These are phyloP conservation scores for Pheosia gnoma DNA, from an alignment of 2,888 invertebrate species.

Conservation along the genomic window DNA sequence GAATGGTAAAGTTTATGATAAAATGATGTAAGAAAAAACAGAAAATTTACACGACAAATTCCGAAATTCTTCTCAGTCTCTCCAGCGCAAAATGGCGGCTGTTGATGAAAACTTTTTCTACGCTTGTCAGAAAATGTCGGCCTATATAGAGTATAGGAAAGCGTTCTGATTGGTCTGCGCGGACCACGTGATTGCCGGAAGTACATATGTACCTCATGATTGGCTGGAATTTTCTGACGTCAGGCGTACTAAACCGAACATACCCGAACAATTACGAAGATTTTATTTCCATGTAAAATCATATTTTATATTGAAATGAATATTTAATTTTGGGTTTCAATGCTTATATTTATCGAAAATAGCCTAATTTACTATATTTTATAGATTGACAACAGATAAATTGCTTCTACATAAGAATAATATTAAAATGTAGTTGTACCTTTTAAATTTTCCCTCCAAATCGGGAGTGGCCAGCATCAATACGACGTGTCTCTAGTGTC, in stretches of 20 bases:
- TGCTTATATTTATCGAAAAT: not conserved
- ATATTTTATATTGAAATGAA: constrained; percentile 20
- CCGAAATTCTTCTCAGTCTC: constrained; percentile 90
- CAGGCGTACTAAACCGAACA: constrained; percentile 70
- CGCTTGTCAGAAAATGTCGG: constrained; percentile 94
- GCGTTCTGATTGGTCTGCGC: constrained; percentile 70
- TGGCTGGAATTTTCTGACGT: constrained; percentile 78
- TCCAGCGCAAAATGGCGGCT: constrained; percentile 97
- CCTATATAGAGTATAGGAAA: constrained; percentile 69
- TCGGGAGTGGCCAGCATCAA: constrained; percentile 80
- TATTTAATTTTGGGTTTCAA: constrained; percentile 1
- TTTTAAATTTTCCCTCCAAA: constrained; percentile 72
- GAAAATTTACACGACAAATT: constrained; percentile 88
- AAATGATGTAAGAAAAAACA: constrained; percentile 85
- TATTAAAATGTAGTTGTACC: constrained; percentile 9
- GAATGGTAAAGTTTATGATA: constrained; percentile 82
- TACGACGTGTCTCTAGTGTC: constrained; percentile 76
- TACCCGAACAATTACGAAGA: constrained; percentile 63
- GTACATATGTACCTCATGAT: constrained; percentile 74
- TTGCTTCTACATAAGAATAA: constrained; percentile 4
- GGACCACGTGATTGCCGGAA: constrained; percentile 82
- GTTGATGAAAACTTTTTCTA: constrained; percentile 97
- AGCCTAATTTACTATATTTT: not conserved
- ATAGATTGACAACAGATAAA: not conserved
- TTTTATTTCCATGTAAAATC: constrained; percentile 44